Evolutionary conservation across 1,140 invertebrate genomes (phyloP), one percentile per base, ranked within the genome.

Genomic region (Trypoxylus dichotomus): DNA sequence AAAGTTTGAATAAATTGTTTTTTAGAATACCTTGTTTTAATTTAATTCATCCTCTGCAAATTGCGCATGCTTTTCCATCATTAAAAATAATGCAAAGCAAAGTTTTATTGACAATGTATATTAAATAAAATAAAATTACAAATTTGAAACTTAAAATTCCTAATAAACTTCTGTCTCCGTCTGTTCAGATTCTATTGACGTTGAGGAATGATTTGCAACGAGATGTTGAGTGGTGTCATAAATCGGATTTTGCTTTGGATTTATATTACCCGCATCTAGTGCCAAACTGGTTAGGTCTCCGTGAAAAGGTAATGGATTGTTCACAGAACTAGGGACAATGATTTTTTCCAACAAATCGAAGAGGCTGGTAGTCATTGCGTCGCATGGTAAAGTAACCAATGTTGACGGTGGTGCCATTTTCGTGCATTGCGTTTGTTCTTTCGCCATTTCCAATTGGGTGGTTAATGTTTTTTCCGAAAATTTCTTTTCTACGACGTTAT

Each of bases 311-410:
- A 79, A 13, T 11, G 79, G 75, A 71, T 79, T 80, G 13, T 79
- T 73, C 10, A 77, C 42, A 47, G 43, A 74, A 72, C 76, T 79
- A 3, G 68, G 73, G 7, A 76, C 76, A 47, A 81, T 75, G 37
- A 80, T 76, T 27, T 81, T 75, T 41, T 77, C 79, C 37, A 81
- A 76, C 54, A 81, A 71, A 71, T 77, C 58, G 63, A 81, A 75
- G 21, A 81, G 78, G 60, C 79, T 80, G 6, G 78, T 68, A 24
- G 77, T 81, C 75, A 80, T 77, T n/a, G 74, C 47, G n/a, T 76
- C 79, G n/a, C 77, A 71, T 24, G 78, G 74, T 37, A 79, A 60
- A 13, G 74, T 41, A 13, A 78, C 68, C n/a, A 71, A 27, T 37
- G 41, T 78, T 10, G 29, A 19, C 19, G 47, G 37, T 27, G 54